phyloP scores from a whole-genome alignment of 1,140 invertebrate genomes.

The Archegozetes longisetosus region DNA sequence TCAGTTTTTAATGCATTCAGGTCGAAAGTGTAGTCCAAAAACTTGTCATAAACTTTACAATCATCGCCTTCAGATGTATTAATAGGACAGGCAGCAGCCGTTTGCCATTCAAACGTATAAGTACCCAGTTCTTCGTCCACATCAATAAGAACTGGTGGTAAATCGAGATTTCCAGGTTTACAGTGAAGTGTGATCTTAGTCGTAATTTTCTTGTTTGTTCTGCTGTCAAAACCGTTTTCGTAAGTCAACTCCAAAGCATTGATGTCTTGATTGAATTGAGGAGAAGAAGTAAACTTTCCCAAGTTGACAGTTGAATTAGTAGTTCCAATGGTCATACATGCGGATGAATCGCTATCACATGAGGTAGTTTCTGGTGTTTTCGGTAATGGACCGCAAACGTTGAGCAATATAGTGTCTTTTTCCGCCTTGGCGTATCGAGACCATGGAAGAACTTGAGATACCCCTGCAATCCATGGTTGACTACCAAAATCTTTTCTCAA shows the following conservation, averaged over 20 bases:
- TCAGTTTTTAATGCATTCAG: constrained; percentile 24
- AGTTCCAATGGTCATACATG: constrained; percentile 8
- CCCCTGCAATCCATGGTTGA: constrained; percentile 3
- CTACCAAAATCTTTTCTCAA: constrained; percentile 5
- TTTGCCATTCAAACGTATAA: constrained; percentile 30
- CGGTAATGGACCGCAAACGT: constrained; percentile 17
- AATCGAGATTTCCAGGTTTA: constrained; percentile 20
- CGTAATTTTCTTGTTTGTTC: neutral
- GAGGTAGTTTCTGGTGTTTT: neutral
- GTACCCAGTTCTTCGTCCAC: constrained; percentile 25
- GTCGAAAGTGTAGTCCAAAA: constrained; percentile 27
- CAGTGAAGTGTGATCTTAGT: constrained; percentile 21
- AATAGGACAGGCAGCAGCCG: constrained; percentile 28
- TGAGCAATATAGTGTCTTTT: constrained; percentile 7
- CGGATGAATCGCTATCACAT: constrained; percentile 13
- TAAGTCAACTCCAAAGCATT: constrained; percentile 15
- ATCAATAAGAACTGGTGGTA: constrained; percentile 22
- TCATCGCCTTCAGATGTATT: constrained; percentile 23
- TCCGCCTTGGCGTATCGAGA: neutral
- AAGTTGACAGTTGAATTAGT: constrained; percentile 8
- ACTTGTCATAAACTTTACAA: constrained; percentile 26
- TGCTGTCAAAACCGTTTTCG: constrained; percentile 14
- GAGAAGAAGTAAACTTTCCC: constrained; percentile 16
- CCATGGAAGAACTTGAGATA: neutral
- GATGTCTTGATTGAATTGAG: constrained; percentile 10